Evolutionary conservation across 2,888 invertebrate genomes (phyloP), one percentile per base, ranked within the genome.

Genomic region (Sarcophaga variegata): DNA sequence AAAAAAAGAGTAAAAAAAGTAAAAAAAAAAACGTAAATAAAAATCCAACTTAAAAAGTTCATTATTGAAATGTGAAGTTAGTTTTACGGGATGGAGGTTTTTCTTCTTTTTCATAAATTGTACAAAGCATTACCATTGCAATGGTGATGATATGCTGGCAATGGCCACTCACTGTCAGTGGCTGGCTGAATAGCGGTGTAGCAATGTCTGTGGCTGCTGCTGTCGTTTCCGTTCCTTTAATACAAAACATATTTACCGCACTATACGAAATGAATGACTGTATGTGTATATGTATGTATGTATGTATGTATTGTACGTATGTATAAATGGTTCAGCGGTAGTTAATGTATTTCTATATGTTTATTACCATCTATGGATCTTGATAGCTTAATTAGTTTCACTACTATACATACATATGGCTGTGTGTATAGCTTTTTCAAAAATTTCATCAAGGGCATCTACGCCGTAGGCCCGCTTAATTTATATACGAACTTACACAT

Each of bases 301-400:
- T 37, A 37, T 6, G 37, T 37, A 37, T 75, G 60, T 83, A 8
- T 37, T 22, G 8, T 37, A 37, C 0, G 37, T 37, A 37, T 37
- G 37, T 37, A 10, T 8, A 37, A 37, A 37, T 37, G 37, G 37
- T 37, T 37, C 37, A 37, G 37, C 37, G n/a, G 49, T 70, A 64
- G 70, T 77, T 76, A 84, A 75, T 67, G 76, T 77, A 78, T 76
- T 72, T 83, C 69, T 81, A 62, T 78, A 66, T 75, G 60, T 87
- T 81, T 87, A 83, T 87, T 83, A 79, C 78, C 83, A 81, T 87
- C 78, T 84, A 81, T 67, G 62, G 70, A 87, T 84, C 81, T 81
- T 84, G 83, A 87, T 84, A 87, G 81, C 81, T 87, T 84, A 84
- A 84, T 84, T 87, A 87, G 81, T 79, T 81, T 54, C 54, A 54